phyloP scores from a whole-genome alignment of 2,113 vertebrate species.

The Oreochromis niloticus region DNA sequence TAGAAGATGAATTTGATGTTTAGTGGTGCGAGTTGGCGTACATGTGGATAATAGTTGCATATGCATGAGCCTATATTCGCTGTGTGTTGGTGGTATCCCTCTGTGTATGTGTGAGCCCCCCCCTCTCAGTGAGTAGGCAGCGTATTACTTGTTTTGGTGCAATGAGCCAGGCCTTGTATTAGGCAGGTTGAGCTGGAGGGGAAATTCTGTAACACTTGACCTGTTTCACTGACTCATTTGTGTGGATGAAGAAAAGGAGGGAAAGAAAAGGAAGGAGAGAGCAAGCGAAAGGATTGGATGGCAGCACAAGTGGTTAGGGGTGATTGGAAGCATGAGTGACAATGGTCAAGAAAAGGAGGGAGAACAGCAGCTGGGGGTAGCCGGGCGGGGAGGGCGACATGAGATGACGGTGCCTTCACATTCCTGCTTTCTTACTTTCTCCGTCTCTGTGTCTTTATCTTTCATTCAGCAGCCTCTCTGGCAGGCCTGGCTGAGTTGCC shows the following conservation, averaged over 20 bases:
- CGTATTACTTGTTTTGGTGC: slow-evolving; percentile 63
- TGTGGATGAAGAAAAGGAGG: slow-evolving; percentile 56
- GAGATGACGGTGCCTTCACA: slow-evolving; percentile 47
- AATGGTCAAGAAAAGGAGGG: slow-evolving; percentile 45
- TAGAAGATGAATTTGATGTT: not conserved
- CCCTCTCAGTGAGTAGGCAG: slow-evolving; percentile 31
- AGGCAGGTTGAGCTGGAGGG: slow-evolving; percentile 76
- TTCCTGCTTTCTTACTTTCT: slow-evolving; percentile 17
- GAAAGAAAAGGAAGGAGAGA: not conserved
- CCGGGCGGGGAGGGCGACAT: slow-evolving; percentile 25
- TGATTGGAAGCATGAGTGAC: slow-evolving; percentile 50
- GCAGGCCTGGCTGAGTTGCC: slow-evolving; percentile 9
- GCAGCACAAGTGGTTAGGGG: slow-evolving; percentile 26
- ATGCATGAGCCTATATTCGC: slow-evolving; percentile 2
- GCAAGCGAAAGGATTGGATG: not conserved
- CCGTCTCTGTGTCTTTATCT: slow-evolving; percentile 22
- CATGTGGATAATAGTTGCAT: not conserved
- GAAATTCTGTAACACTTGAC: slow-evolving; percentile 78
- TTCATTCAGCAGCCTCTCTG: slow-evolving; percentile 40
- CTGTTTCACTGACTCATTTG: slow-evolving; percentile 77
- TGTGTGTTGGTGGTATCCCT: slow-evolving; percentile 8
- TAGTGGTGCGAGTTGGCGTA: not conserved
- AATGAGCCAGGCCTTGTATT: slow-evolving; percentile 66
- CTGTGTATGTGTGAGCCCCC: not conserved
- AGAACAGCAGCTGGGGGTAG: slow-evolving; percentile 66